phyloP scores from a whole-genome alignment of 1,140 invertebrate species.

The Pseudomyrmex gracilis region DNA sequence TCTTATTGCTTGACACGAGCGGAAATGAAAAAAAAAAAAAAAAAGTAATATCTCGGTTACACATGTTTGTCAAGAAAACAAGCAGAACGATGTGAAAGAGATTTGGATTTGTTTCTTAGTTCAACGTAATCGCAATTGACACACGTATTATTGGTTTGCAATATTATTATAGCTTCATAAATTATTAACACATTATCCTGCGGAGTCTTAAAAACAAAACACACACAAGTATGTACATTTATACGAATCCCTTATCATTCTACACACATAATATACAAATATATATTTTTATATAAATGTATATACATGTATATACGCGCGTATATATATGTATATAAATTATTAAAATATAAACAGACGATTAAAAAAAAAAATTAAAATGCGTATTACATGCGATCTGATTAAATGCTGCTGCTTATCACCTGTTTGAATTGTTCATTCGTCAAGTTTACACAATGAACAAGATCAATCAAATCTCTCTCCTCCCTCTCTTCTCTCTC shows the following conservation, averaged over 20 bases:
- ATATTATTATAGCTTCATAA: constrained; percentile 50
- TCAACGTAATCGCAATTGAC: constrained; percentile 41
- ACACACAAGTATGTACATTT: constrained; percentile 63
- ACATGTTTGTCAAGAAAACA: constrained; percentile 61
- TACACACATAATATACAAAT: constrained; percentile 70
- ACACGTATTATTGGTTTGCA: constrained; percentile 52
- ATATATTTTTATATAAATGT: constrained; percentile 55
- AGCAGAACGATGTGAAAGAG: constrained; percentile 51
- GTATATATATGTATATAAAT: constrained; percentile 25
- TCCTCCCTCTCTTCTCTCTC: too few relatives aligned
- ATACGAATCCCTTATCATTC: constrained; percentile 58
- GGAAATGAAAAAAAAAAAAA: too few relatives aligned
- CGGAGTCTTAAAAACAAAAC: constrained; percentile 50
- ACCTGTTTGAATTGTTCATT: constrained; percentile 50
- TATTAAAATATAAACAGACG: constrained; percentile 74
- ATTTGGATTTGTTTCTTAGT: constrained; percentile 53
- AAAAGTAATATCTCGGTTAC: too few relatives aligned
- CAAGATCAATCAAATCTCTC: not conserved
- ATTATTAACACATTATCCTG: constrained; percentile 59
- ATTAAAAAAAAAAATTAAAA: constrained; percentile 48
- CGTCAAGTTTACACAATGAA: constrained; percentile 51
- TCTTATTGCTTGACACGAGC: too few relatives aligned
- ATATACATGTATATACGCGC: not conserved
- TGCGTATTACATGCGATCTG: constrained; percentile 58
- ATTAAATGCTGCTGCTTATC: constrained; percentile 66